Percentiles rank a stretch among this genome's conserved stretches.
phyloP scores from a whole-genome alignment of 92 coral and sea anemone species.

The Epizoanthus illoricatus region DNA sequence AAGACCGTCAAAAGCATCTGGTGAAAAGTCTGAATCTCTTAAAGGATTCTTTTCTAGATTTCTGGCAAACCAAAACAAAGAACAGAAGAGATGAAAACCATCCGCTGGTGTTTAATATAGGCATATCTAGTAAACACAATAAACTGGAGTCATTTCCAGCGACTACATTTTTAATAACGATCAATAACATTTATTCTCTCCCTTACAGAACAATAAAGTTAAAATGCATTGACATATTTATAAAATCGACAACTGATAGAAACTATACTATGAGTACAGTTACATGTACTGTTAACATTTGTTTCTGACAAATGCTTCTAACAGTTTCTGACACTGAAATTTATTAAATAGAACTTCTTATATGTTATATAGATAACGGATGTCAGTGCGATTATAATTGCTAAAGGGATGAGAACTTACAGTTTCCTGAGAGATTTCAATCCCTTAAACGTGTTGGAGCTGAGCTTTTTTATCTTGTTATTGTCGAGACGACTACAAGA shows the following conservation, averaged over 20 bases:
- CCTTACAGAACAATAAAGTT: too few species aligned
- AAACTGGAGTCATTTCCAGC: too few species aligned
- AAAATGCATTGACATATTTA: too few species aligned
- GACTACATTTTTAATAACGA: too few species aligned
- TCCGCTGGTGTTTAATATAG: too few species aligned
- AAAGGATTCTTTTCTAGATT: conserved; percentile 48
- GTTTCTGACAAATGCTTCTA: too few species aligned
- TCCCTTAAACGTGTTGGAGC: conserved; percentile 62
- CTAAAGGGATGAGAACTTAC: conserved; percentile 49
- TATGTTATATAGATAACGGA: neutral
- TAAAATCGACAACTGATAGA: too few species aligned
- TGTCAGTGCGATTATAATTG: neutral
- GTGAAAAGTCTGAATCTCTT: conserved; percentile 26
- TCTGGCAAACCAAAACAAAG: conserved; percentile 26
- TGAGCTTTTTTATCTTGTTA: conserved; percentile 60
- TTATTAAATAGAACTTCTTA: neutral
- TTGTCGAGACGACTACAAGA: conserved; percentile 52
- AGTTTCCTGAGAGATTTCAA: conserved; percentile 60
- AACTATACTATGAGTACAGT: too few species aligned
- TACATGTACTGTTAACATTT: too few species aligned
- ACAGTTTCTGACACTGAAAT: neutral
- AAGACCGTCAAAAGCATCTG: conserved; percentile 51
- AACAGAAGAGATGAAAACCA: too few species aligned
- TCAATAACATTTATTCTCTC: too few species aligned
- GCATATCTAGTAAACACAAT: too few species aligned